Percentiles rank a stretch among this genome's conserved stretches.
Evolutionary conservation across 1,140 invertebrate genomes (phyloP).

Genomic region (Cyphomyrmex costatus): DNA sequence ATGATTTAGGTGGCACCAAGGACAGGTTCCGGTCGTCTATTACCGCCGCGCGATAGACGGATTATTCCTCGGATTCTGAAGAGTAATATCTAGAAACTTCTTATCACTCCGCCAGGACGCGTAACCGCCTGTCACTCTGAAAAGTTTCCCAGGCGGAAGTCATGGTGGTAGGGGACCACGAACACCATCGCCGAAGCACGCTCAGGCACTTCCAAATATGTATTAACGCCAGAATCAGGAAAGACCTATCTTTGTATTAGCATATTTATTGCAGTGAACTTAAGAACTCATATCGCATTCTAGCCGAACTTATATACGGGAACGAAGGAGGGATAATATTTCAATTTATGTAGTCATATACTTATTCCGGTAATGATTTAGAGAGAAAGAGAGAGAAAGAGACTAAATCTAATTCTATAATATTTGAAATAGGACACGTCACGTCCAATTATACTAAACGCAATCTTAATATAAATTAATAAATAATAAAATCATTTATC

Average conservation of each 20-base stretch:
- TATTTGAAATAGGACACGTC: not conserved
- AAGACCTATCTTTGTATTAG: slow-evolving; percentile 42
- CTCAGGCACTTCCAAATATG: slow-evolving; percentile 49
- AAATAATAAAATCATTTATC: not conserved
- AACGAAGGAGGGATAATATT: not conserved
- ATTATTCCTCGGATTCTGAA: slow-evolving; percentile 71
- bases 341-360: slow-evolving; percentile 32
- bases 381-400: no score
- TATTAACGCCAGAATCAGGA: slow-evolving; percentile 49
- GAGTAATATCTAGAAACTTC: slow-evolving; percentile 67
- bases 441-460: not conserved
- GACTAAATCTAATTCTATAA: not conserved
- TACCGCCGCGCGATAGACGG: slow-evolving; percentile 65
- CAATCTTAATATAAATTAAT: not conserved
- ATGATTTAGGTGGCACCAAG: slow-evolving; percentile 77
- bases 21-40: slow-evolving; percentile 74
- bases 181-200: not conserved
- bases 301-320: not conserved
- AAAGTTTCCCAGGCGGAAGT: slow-evolving; percentile 34
- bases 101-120: slow-evolving; percentile 56
- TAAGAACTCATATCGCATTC: slow-evolving; percentile 27
- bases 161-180: slow-evolving; percentile 5
- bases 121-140: slow-evolving; percentile 56
- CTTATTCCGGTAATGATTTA: not conserved
- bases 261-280: slow-evolving; percentile 55